A percentile compares a stretch with the other conserved stretches of the same genome.
phyloP scores from a whole-genome alignment of 1,140 invertebrate species.

The Bicyclus anynana region DNA sequence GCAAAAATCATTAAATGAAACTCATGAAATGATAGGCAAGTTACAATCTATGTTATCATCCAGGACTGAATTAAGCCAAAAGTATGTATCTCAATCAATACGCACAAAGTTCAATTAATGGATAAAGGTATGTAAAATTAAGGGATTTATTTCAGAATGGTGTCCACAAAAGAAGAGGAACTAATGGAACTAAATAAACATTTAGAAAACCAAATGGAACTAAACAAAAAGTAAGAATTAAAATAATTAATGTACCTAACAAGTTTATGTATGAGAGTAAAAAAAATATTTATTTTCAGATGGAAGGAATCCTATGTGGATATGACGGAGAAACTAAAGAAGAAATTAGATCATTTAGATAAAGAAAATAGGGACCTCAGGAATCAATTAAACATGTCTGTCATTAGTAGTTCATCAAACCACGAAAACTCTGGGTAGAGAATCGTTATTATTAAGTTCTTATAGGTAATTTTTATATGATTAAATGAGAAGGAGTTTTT shows the following conservation, averaged over 20 bases:
- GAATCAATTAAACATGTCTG: conserved; percentile 65
- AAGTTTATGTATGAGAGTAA: not conserved
- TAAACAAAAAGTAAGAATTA: conserved; percentile 62
- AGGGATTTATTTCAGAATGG: conserved; percentile 48
- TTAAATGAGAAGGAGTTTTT: too few relatives aligned
- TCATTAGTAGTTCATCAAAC: conserved; percentile 50
- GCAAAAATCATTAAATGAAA: conserved; percentile 64
- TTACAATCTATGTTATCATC: conserved; percentile 59
- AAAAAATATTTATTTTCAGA: conserved; percentile 52
- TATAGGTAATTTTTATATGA: too few relatives aligned
- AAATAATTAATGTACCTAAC: not conserved
- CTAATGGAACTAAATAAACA: conserved; percentile 64
- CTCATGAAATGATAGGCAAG: conserved; percentile 56
- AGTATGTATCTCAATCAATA: conserved; percentile 41
- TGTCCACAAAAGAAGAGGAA: conserved; percentile 61
- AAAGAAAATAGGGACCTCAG: conserved; percentile 78
- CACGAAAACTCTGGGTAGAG: conserved; percentile 32
- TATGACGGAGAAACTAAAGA: conserved; percentile 80
- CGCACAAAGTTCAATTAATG: too few relatives aligned
- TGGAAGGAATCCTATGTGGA: conserved; percentile 82
- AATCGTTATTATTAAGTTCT: too few relatives aligned
- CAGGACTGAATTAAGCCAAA: conserved; percentile 52
- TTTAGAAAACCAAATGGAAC: conserved; percentile 65
- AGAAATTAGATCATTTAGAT: conserved; percentile 75
- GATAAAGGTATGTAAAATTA: too few relatives aligned